A percentile compares a stretch with the other conserved stretches of the same genome.
These are phyloP conservation scores for Drosophila pruinosa DNA, from an alignment of 1,140 invertebrate genomes.

Conservation along the genomic window DNA sequence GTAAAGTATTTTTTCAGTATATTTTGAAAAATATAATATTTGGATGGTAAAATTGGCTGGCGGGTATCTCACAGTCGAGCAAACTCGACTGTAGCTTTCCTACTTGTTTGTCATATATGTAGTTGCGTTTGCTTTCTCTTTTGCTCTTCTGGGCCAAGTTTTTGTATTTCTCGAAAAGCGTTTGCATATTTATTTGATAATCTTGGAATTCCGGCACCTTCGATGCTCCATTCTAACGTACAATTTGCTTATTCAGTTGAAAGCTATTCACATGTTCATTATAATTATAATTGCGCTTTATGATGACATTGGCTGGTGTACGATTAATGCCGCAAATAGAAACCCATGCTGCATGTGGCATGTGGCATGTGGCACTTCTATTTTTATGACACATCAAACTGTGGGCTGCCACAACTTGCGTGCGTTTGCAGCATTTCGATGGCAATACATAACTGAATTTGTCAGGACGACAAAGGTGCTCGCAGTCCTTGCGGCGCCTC, in stretches of 20 bases:
- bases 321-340: constrained; percentile 21
- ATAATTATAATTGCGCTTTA: constrained; percentile 12
- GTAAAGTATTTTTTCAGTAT: no score
- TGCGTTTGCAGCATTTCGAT: constrained; percentile 45
- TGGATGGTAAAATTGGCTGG: no score
- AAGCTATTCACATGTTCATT: neutral
- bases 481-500: constrained; percentile 22
- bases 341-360: constrained; percentile 22
- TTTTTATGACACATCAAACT: constrained; percentile 21
- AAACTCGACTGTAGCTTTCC: no score
- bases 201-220: neutral
- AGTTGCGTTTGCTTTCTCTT: constrained; percentile 14
- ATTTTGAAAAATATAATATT: no score
- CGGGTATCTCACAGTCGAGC: no score
- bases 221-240: neutral
- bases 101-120: no score
- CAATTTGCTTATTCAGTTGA: constrained; percentile 21
- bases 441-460: constrained; percentile 9
- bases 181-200: neutral
- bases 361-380: constrained; percentile 28
- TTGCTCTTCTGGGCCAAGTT: neutral
- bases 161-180: neutral
- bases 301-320: no score
- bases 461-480: neutral
- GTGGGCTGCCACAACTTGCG: constrained; percentile 41